Evolutionary conservation across 1,140 invertebrate species (phyloP), one percentile per base, ranked within the genome.

Genomic region (Oryzaephilus surinamensis): DNA sequence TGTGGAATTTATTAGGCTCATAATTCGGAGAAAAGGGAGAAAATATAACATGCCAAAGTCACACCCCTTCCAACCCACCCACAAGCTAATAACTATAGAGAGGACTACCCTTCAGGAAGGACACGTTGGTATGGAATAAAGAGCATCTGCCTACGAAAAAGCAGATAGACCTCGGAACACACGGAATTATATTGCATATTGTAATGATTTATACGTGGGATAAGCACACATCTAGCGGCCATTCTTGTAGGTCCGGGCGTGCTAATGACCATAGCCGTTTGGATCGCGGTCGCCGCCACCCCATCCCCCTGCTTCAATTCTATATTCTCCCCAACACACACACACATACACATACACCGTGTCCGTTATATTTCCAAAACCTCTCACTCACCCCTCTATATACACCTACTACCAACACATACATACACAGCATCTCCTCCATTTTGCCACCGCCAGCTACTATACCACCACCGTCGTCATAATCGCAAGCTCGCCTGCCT

Each of bases 131-230:
- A 27, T 29, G 42, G 48, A 48, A 60, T 60, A 61, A 61, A 60
- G 59, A 61, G 59, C 59, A 61, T 61, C 59, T 61, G 59, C 57
- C 52, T 54, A 53, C 54, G 57, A 58, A 58, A 58, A 58, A 58
- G 46, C 59, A 58, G 57, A 61, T 61, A 61, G 59, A 61, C 59
- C 59, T 61, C 54, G n/a, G n/a, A n/a, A n/a, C n/a, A n/a, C n/a
- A n/a, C 54, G 55, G 59, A 59, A 61, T 61, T 61, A 61, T 61
- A 61, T 61, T 61, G 59, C 59, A 61, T 61, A 61, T 60, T 60
- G 57, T 61, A 60, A 61, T 61, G 59, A 61, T 61, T 61, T 61
- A 61, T 58, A 52, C 46, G 45, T 50, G 55, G 58, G 56, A 61
- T 61, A 61, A 61, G 59, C 59, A 59, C 51, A 59, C 57, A 59